Percentiles rank a stretch among this genome's conserved stretches.
These are phyloP conservation scores for Macquaria ambigua DNA, from an alignment of 2,113 vertebrate genomes.

Conservation along the genomic window DNA sequence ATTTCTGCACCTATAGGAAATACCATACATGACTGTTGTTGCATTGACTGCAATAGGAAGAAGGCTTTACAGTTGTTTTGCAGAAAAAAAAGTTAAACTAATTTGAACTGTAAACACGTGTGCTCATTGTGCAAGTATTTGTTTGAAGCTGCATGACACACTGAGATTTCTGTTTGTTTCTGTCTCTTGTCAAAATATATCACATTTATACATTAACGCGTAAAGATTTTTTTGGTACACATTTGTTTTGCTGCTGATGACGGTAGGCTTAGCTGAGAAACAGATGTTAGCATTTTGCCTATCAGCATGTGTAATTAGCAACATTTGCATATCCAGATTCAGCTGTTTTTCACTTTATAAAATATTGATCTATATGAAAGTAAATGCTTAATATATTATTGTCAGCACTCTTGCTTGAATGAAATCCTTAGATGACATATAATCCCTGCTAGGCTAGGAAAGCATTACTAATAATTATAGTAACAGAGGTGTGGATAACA, in stretches of 20 bases:
- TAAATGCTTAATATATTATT: slow-evolving; percentile 37
- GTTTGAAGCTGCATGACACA: slow-evolving; percentile 66
- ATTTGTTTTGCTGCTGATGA: slow-evolving; percentile 77
- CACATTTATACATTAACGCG: slow-evolving; percentile 75
- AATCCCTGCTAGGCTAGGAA: background rate
- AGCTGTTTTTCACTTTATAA: slow-evolving; percentile 70
- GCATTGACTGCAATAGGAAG: background rate
- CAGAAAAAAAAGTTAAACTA: slow-evolving; percentile 48
- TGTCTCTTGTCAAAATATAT: slow-evolving; percentile 77
- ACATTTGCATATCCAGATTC: slow-evolving; percentile 84
- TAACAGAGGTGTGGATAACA: background rate
- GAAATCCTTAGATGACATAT: background rate
- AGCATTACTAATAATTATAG: background rate
- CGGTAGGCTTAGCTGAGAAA: slow-evolving; percentile 75
- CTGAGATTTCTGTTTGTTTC: slow-evolving; percentile 76
- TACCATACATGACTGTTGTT: background rate
- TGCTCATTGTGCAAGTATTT: slow-evolving; percentile 76
- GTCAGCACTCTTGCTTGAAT: slow-evolving; percentile 14
- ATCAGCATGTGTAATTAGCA: slow-evolving; percentile 87
- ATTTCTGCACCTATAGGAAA: background rate
- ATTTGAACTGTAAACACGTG: slow-evolving; percentile 70
- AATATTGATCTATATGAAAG: slow-evolving; percentile 73
- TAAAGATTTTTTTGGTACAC: slow-evolving; percentile 55
- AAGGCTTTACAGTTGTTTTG: slow-evolving; percentile 45
- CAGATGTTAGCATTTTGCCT: slow-evolving; percentile 86